Percentiles rank a stretch among this genome's conserved stretches.
These are phyloP conservation scores for Haemorhous mexicanus DNA, from an alignment of 2,113 vertebrate genomes.

Conservation along the genomic window DNA sequence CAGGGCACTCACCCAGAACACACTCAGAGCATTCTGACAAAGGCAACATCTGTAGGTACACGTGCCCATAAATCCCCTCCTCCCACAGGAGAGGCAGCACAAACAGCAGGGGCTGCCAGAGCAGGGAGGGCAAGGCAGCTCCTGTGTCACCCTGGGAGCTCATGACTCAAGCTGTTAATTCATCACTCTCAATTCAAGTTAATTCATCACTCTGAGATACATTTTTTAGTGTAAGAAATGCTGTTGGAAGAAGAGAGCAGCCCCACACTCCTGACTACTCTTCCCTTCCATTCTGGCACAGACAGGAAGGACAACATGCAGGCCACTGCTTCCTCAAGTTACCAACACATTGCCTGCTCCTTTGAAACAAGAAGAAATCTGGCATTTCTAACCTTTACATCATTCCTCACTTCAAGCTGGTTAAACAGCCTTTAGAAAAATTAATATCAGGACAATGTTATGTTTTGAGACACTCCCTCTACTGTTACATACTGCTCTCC, in stretches of 20 bases:
- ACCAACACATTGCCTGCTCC: neutral
- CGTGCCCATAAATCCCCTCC: neutral
- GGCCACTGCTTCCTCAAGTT: neutral
- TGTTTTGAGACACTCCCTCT: neutral
- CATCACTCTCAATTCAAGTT: neutral
- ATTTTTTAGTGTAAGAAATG: neutral
- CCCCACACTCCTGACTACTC: neutral
- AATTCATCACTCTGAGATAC: neutral
- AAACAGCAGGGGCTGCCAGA: neutral
- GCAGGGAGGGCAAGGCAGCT: neutral
- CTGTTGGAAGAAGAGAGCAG: neutral
- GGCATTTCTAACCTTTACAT: neutral
- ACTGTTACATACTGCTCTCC: neutral
- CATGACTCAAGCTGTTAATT: neutral
- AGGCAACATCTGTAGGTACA: neutral
- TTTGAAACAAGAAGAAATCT: neutral
- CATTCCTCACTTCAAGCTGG: neutral
- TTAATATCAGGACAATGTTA: rapidly evolving
- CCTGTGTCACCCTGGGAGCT: neutral
- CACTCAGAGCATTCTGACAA: neutral
- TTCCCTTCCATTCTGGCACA: neutral
- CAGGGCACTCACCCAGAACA: neutral
- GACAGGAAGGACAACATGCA: neutral
- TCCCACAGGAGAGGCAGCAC: neutral
- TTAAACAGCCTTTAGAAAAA: neutral